Conservation (phyloP, 2,797 vertebrate species). For the Leucoraja ocellata region DNA sequence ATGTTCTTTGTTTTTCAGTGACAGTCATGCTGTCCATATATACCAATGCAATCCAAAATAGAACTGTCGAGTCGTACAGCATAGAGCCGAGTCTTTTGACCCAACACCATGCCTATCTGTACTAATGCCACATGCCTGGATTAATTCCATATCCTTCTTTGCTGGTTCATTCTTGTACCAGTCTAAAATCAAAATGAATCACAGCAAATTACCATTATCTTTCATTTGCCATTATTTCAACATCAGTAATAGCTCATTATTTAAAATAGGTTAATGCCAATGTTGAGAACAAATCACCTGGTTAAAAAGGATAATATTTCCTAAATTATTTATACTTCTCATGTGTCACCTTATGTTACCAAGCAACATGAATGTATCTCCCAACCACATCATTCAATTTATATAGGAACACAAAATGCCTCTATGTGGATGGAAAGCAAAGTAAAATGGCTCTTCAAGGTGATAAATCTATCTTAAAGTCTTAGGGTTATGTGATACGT, state of each 20-base stretch:
- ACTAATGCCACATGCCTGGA: too few species aligned
- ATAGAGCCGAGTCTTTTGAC: too few species aligned
- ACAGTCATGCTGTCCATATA: too few species aligned
- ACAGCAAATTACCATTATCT: background rate
- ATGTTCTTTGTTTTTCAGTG: background rate
- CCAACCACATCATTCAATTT: background rate
- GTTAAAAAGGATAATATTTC: background rate
- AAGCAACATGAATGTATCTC: background rate
- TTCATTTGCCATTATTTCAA: background rate
- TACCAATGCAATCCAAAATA: too few species aligned
- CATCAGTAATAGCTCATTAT: background rate
- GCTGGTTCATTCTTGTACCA: too few species aligned
- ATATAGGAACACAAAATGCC: background rate
- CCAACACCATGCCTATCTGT: too few species aligned
- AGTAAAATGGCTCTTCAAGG: background rate
- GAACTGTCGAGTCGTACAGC: too few species aligned
- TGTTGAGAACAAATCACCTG: background rate
- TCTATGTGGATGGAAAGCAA: background rate
- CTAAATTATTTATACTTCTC: background rate
- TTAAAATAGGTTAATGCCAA: background rate
- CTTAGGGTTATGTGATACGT: too few species aligned
- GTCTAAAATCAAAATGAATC: background rate
- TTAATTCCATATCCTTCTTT: too few species aligned
- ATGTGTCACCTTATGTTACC: background rate
- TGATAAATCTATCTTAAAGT: background rate